Evolutionary conservation across 2,113 vertebrate genomes (phyloP).

Genomic region (Oxygymnocypris stewartii): DNA sequence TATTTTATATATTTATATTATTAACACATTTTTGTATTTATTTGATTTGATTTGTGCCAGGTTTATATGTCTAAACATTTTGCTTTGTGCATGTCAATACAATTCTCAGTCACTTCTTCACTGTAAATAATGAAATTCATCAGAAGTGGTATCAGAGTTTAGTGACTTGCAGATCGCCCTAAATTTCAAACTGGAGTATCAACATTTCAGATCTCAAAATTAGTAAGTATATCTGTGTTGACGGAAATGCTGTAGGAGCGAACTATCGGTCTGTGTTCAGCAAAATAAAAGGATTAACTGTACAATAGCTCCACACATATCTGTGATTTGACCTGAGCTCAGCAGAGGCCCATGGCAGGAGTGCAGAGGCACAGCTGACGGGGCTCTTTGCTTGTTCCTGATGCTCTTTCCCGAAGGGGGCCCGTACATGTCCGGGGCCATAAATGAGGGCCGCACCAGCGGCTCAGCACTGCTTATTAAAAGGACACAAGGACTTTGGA

Average conservation of each 20-base stretch:
- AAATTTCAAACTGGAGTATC: not conserved
- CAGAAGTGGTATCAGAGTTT: not conserved
- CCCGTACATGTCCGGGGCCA: constrained; percentile 65
- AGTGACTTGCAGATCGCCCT: not conserved
- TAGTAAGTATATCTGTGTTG: not conserved
- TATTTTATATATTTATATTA: not conserved
- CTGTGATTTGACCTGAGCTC: constrained; percentile 74
- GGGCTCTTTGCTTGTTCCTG: constrained; percentile 77
- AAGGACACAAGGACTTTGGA: constrained; percentile 64
- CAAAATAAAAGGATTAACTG: constrained; percentile 71
- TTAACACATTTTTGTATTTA: not conserved
- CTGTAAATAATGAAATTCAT: no score
- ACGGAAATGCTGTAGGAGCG: constrained; percentile 31
- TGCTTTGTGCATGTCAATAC: not conserved
- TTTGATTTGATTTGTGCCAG: not conserved
- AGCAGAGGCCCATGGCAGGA: constrained; percentile 68
- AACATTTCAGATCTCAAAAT: not conserved
- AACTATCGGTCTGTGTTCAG: constrained; percentile 60
- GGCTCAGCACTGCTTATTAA: constrained; percentile 66
- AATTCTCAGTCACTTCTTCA: no score
- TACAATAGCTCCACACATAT: constrained; percentile 50
- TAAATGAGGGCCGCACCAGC: constrained; percentile 71
- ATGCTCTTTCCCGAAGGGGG: constrained; percentile 74
- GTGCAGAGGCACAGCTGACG: constrained; percentile 70
- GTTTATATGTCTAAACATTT: not conserved